Evolutionary conservation across 2,113 vertebrate genomes (phyloP).

Genomic region (Cryptomyrus ogoouensis): DNA sequence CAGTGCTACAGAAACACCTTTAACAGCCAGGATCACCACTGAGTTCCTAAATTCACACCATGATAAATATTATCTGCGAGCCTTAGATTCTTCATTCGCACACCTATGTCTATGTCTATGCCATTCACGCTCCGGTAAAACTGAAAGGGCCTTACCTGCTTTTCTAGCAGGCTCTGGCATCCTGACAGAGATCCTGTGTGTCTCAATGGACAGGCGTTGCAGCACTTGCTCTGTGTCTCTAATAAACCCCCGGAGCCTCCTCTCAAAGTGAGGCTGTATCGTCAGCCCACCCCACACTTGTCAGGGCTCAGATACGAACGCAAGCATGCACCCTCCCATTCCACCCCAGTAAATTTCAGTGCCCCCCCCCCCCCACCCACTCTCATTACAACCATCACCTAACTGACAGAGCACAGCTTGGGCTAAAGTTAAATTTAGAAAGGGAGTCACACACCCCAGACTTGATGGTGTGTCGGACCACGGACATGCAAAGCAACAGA

Average conservation of each 20-base stretch:
- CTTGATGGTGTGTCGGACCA: background rate
- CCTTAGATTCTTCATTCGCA: background rate
- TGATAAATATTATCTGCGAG: background rate
- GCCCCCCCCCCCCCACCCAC: background rate
- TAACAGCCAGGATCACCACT: background rate
- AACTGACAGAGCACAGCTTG: constrained; percentile 51
- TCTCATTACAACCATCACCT: constrained; percentile 47
- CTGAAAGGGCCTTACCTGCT: constrained; percentile 66
- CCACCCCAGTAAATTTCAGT: constrained; percentile 43
- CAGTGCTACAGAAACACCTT: background rate
- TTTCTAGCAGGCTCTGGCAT: constrained; percentile 93
- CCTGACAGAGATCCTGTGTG: constrained; percentile 47
- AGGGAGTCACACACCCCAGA: constrained; percentile 29
- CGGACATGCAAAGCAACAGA: background rate
- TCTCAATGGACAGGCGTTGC: constrained; percentile 28
- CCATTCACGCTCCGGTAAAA: background rate
- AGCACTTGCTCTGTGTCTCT: constrained; percentile 42
- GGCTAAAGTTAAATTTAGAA: constrained; percentile 56
- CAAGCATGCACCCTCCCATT: constrained; percentile 28
- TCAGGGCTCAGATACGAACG: constrained; percentile 43
- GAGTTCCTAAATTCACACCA: background rate
- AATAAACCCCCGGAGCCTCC: constrained; percentile 42
- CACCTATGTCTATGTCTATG: background rate
- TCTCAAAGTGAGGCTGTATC: constrained; percentile 37
- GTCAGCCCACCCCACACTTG: constrained; percentile 45